Base-by-base conservation (phyloP, 2,113 vertebrate genomes). In the Phainopepla nitens region DNA sequence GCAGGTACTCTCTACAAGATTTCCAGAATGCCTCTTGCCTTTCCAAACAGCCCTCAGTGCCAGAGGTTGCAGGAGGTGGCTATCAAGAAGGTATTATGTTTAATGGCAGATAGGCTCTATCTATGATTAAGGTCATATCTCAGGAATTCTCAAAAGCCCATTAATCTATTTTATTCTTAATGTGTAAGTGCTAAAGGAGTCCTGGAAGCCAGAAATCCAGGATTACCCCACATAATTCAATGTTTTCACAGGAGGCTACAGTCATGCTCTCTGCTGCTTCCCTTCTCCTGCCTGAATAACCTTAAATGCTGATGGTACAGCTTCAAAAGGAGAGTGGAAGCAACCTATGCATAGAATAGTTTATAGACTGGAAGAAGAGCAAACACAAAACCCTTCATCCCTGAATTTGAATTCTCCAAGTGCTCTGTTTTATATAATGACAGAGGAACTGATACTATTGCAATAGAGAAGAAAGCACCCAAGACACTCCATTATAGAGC, bases 151-250 rank as follows among this genome's bases (percentile, higher is more conserved):
- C 89, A 78, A 71, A 94, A 92, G 60, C 51, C 86, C 49, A 60
- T 89, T 73, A 92, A 75, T 54, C 44, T 75, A 28, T 90, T 95
- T 90, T 81, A 86, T 90, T 94, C 82, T 97, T 83, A 47, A 68
- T 60, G 44, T 92, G 3, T 69, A 79, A 87, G 64, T 92, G 82
- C 75, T 62, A 47, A 86, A 92, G 83, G 44, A 93, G 60, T 70
- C 47, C 51, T 84, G 64, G 72, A 89, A 90, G 60, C 58, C 76
- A 78, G 80, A 95, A 82, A 87, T 83, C 76, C 72, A 75, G 72
- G 39, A 78, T 71, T 89, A 75, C 73, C 64, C 68, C 64, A 56
- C 44, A 22, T 81, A 81, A 92, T 70, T 88, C 71, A 31, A 0
- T 81, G 44, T 89, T 87, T 82, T 87, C 41, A 35, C 14, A 39